phyloP scores from a whole-genome alignment of 2,888 invertebrate species.

The Epirrita christyi region DNA sequence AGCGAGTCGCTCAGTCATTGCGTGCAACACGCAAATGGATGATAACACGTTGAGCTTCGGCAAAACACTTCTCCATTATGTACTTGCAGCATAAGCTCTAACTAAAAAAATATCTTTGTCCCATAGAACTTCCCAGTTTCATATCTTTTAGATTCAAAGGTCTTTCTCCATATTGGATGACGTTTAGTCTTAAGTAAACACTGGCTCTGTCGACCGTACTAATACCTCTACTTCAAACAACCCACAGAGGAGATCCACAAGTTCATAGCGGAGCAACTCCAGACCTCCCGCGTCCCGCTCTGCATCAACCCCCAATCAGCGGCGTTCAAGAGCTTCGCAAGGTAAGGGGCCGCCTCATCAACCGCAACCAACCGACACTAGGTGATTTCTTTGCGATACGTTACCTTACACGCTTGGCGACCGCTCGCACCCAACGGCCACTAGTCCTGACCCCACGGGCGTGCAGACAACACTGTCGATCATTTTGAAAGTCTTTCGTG shows the following conservation, averaged over 20 bases:
- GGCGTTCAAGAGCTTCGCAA: constrained; percentile 99
- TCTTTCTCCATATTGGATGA: too few relatives aligned
- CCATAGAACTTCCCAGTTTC: too few relatives aligned
- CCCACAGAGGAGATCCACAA: constrained; percentile 98
- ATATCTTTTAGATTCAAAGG: too few relatives aligned
- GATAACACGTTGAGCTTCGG: too few relatives aligned
- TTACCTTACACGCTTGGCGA: constrained; percentile 67
- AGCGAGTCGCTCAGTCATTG: constrained; percentile 83
- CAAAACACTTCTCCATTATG: too few relatives aligned
- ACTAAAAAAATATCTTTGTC: too few relatives aligned
- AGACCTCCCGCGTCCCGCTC: constrained; percentile 97
- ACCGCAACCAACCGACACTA: constrained; percentile 81
- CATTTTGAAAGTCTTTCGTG: neutral
- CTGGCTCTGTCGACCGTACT: constrained; percentile 88
- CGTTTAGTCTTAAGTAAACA: too few relatives aligned
- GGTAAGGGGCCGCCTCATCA: constrained; percentile 89
- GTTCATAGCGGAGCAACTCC: constrained; percentile 98
- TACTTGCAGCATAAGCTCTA: too few relatives aligned
- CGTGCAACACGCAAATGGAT: neutral
- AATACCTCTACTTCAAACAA: constrained; percentile 16
- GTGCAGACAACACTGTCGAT: constrained; percentile 38
- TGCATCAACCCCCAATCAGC: constrained; percentile 99
- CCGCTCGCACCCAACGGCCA: constrained; percentile 78
- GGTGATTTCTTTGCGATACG: constrained; percentile 84
- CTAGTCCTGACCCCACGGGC: constrained; percentile 39